Evolutionary conservation across 2,113 vertebrate genomes (phyloP).

Genomic region (Casuarius casuarius): DNA sequence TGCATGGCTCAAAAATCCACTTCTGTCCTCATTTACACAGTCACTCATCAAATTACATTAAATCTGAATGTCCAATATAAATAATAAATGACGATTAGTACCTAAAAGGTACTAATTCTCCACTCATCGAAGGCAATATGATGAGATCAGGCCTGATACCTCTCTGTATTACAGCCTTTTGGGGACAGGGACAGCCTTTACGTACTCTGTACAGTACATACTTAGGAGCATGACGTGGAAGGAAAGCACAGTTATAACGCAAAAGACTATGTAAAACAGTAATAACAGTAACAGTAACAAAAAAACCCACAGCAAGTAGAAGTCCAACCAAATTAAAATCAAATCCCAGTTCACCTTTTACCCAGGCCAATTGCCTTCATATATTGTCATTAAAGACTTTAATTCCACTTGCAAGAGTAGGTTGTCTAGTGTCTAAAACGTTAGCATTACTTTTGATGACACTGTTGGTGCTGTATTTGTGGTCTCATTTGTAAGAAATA

Average conservation of each 20-base stretch:
- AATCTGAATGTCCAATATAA: background rate
- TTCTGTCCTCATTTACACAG: background rate
- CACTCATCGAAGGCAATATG: background rate
- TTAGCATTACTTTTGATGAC: background rate
- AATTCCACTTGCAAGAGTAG: background rate
- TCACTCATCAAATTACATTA: background rate
- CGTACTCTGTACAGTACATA: fast-evolving
- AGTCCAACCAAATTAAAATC: background rate
- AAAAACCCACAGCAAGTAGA: background rate
- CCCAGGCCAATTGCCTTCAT: background rate
- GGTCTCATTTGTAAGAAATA: background rate
- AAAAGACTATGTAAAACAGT: background rate
- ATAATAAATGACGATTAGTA: background rate
- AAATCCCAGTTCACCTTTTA: background rate
- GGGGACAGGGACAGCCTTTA: background rate
- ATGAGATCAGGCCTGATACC: background rate
- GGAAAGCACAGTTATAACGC: background rate
- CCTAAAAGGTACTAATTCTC: background rate
- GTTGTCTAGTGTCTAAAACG: background rate
- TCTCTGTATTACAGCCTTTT: background rate
- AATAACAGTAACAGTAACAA: background rate
- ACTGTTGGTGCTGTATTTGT: background rate
- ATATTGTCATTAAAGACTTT: background rate
- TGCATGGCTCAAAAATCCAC: background rate
- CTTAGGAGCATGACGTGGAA: background rate